Evolutionary conservation across 2,888 invertebrate genomes (phyloP).

Genomic region (Dexiosoma caninum): DNA sequence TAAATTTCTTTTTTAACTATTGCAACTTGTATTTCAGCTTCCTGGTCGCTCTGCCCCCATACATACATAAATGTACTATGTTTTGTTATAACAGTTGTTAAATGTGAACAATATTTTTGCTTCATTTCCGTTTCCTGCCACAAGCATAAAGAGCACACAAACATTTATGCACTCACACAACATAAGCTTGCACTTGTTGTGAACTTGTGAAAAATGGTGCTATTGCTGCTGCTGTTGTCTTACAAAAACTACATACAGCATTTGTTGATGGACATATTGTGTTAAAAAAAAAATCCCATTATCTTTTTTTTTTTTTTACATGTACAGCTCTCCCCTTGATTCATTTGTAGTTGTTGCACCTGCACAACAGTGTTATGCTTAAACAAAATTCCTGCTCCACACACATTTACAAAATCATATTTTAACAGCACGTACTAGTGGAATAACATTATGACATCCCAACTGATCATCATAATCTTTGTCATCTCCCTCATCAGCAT

Average conservation of each 20-base stretch:
- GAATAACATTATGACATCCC: neutral
- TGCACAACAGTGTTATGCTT: neutral
- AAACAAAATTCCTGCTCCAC: neutral
- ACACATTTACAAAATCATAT: conserved; percentile 7
- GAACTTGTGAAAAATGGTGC: conserved; percentile 6
- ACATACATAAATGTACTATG: no score
- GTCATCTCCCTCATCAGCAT: neutral
- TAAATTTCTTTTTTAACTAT: neutral
- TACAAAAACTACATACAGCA: conserved; percentile 21
- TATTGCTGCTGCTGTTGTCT: conserved; percentile 8
- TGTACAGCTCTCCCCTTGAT: neutral
- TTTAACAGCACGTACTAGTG: neutral
- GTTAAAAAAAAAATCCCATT: conserved; percentile 8
- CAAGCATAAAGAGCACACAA: conserved; percentile 27
- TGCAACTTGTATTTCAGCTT: neutral
- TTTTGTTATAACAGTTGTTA: conserved; percentile 57
- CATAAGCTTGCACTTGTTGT: conserved; percentile 2
- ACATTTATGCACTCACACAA: neutral
- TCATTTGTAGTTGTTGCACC: neutral
- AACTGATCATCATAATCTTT: neutral
- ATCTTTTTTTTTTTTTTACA: neutral
- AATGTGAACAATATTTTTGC: conserved; percentile 58
- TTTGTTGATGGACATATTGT: conserved; percentile 55
- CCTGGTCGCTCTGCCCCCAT: conserved; percentile 9
- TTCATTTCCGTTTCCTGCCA: conserved; percentile 62